Evolutionary conservation across 2,113 vertebrate genomes (phyloP), one percentile per base, ranked within the genome.

Genomic region (Takifugu flavidus): DNA sequence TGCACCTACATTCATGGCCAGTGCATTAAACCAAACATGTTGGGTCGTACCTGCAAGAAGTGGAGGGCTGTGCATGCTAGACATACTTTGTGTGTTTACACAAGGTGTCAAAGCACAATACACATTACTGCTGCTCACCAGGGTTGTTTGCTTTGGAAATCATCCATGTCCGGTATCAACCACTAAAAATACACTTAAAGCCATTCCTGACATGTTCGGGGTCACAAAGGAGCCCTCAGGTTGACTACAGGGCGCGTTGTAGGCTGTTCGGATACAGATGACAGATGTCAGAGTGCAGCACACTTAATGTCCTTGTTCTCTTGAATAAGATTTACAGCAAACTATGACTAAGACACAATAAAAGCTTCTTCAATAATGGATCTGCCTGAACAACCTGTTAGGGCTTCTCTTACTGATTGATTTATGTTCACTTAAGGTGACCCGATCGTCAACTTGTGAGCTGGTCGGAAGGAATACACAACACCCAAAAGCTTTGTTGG

Each of bases 101-200:
- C 68, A 87, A 77, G 87, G 84, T 49, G 84, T 85, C 50, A 50
- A 68, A 75, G 74, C 58, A 52, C 68, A 42, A 49, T 46, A 25
- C 52, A 61, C 76, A 71, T 86, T 68, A 76, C 65, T 82, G 78
- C n/a, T 72, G 70, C 59, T 71, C 62, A 64, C 71, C 26, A 49
- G 45, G 8, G 13, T 61, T 85, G 82, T 89, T 88, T 86, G 86
- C 76, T 87, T 82, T 82, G 78, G 70, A 88, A 86, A 82, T 87
- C 83, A 86, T 86, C 82, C 89, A 72, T 75, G 84, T 86, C 86
- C 65, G 56, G 78, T 75, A 71, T 80, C 85, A 82, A 69, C 42
- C 62, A 79, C 78, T 82, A 85, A 86, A 89, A 87, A 87, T 89
- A 79, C 77, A 79, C 83, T 80, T 73, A 43, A 72, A 57, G 61